Base-by-base conservation (phyloP, 1,140 invertebrate species). In the Luehdorfia chinensis region DNA sequence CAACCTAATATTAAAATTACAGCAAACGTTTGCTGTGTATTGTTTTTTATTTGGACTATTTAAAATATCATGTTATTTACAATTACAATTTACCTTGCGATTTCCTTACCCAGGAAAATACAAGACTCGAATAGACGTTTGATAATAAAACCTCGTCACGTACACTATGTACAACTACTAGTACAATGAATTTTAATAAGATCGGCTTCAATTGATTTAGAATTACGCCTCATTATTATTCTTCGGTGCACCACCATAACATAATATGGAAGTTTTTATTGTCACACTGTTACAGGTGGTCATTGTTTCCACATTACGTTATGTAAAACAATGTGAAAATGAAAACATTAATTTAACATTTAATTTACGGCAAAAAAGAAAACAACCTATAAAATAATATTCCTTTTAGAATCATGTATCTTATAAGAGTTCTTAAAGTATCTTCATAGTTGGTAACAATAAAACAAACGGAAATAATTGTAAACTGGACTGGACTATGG, bases 181-280 rank as follows among this genome's bases (percentile, higher is more conserved):
- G n/a, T 37, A 18, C 21, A 37, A 37, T 37, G 34, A 37, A 37
- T 37, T 37, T 37, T 12, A 37, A 37, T 37, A 21, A 9, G 34
- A 13, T 37, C 34, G 18, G 34, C 11, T 12, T 37, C 34, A 37
- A 21, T 37, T 37, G 18, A 37, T 37, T 37, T 16, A 9, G 34
- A 37, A 37, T 37, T 37, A 37, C 6, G 34, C 4, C 11, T 4
- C 34, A 37, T 37, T 37, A 37, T 2, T 37, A 37, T 37, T 37
- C 34, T 37, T 19, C n/a, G 11, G 7, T 5, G 34, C n/a, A 9
- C n/a, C 21, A 9, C 12, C 18, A 16, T 37, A 19, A 21, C 18
- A 9, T 21, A 23, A 37, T 37, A 9, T 37, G 34, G 34, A 37
- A 37, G 7, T 18, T 36, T n/a, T 23, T 37, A 37, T 37, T 37